Conservation (phyloP, 2,797 vertebrate genomes). For the Pachyuromys duprasi region DNA sequence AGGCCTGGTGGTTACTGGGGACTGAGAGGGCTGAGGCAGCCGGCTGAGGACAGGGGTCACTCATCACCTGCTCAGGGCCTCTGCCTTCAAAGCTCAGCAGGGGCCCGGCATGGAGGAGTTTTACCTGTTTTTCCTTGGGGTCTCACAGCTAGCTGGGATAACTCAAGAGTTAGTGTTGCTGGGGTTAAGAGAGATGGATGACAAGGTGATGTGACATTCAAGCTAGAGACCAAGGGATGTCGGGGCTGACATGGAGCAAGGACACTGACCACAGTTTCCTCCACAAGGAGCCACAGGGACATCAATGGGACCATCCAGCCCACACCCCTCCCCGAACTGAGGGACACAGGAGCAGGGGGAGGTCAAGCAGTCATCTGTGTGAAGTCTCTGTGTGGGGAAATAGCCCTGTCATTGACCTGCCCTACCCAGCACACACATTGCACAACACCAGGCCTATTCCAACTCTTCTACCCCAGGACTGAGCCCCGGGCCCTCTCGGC, state of each 20-base stretch:
- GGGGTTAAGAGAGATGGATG: background rate
- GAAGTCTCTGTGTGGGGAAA: background rate
- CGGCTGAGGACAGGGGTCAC: too few relatives aligned
- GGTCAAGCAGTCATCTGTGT: background rate
- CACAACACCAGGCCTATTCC: background rate
- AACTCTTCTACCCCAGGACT: background rate
- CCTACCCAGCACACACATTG: background rate
- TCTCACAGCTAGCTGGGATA: background rate
- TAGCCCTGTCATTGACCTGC: background rate
- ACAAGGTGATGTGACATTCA: background rate
- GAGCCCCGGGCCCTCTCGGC: background rate
- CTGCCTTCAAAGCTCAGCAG: background rate
- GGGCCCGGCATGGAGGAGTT: background rate
- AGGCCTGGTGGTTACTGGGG: too few relatives aligned
- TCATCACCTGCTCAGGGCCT: background rate
- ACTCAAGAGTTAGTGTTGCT: too few relatives aligned
- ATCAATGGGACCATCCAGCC: background rate
- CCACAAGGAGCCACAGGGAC: background rate
- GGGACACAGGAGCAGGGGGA: background rate
- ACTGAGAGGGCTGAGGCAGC: background rate
- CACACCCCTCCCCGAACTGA: background rate
- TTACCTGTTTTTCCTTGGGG: background rate
- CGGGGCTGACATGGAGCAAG: background rate
- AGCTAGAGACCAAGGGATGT: background rate
- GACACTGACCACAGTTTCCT: background rate